These are phyloP conservation scores for Tipula vernalis DNA, from an alignment of 2,888 invertebrate species.

Conservation along the genomic window DNA sequence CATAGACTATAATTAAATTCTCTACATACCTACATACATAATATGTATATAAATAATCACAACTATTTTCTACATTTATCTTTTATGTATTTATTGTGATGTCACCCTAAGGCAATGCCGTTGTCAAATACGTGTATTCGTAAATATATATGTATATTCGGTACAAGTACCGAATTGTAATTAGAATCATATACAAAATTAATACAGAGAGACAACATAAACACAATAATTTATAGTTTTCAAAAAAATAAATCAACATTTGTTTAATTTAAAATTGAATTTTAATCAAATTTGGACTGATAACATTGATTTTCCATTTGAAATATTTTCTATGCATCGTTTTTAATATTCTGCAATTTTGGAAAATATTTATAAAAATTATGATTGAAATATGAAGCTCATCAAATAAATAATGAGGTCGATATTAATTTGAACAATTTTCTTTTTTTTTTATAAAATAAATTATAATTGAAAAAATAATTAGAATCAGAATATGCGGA, in stretches of 20 bases:
- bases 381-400: not conserved
- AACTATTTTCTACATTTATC: not conserved
- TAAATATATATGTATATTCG: not conserved
- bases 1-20: not conserved
- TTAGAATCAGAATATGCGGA: too few relatives aligned
- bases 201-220: not conserved
- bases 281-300: not conserved
- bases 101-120: slow-evolving; percentile 6
- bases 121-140: not conserved
- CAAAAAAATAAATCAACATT: not conserved
- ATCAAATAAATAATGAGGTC: too few relatives aligned
- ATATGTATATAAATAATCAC: not conserved
- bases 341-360: not conserved
- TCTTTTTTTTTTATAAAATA: too few relatives aligned
- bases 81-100: not conserved
- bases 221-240: not conserved
- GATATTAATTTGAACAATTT: too few relatives aligned
- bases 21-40: not conserved
- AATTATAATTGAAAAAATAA: too few relatives aligned
- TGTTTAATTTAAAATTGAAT: not conserved
- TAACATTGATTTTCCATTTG: not conserved
- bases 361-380: not conserved
- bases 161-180: not conserved
- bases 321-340: not conserved
- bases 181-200: not conserved